These are phyloP conservation scores for Theocolax elegans DNA, from an alignment of 1,140 invertebrate species.

Conservation along the genomic window DNA sequence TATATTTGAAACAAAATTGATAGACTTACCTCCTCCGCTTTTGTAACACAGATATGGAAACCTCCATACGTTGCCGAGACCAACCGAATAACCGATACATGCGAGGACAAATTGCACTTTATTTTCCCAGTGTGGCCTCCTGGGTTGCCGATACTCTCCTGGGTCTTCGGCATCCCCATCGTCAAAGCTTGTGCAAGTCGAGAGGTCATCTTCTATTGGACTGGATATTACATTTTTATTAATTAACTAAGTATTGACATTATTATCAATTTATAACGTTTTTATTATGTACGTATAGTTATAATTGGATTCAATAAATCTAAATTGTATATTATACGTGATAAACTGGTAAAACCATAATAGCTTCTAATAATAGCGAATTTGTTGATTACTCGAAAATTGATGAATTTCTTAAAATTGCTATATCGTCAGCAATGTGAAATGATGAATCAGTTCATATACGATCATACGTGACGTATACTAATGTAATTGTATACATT, in stretches of 20 bases:
- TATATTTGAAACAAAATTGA: neutral
- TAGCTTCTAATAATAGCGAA: no score
- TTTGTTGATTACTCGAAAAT: no score
- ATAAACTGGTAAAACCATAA: neutral
- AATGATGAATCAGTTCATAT: no score
- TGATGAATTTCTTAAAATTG: neutral
- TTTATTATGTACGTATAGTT: no score
- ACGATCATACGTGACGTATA: no score
- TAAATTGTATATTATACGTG: neutral
- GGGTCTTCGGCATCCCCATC: conserved; percentile 72
- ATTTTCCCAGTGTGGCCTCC: conserved; percentile 86
- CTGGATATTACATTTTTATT: conserved; percentile 54
- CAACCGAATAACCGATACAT: conserved; percentile 91
- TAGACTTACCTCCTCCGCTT: conserved; percentile 80
- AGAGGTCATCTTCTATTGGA: conserved; percentile 75
- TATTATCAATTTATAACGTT: no score
- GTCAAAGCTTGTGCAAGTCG: conserved; percentile 74
- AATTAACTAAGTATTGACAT: no score
- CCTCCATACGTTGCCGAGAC: conserved; percentile 91
- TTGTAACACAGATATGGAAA: conserved; percentile 88
- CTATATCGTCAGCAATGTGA: neutral
- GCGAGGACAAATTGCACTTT: conserved; percentile 91
- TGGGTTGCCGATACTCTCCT: conserved; percentile 76
- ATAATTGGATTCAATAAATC: neutral
- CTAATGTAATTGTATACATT: no score